phyloP scores from a whole-genome alignment of 1,140 invertebrate genomes.

The Orchesella cincta region DNA sequence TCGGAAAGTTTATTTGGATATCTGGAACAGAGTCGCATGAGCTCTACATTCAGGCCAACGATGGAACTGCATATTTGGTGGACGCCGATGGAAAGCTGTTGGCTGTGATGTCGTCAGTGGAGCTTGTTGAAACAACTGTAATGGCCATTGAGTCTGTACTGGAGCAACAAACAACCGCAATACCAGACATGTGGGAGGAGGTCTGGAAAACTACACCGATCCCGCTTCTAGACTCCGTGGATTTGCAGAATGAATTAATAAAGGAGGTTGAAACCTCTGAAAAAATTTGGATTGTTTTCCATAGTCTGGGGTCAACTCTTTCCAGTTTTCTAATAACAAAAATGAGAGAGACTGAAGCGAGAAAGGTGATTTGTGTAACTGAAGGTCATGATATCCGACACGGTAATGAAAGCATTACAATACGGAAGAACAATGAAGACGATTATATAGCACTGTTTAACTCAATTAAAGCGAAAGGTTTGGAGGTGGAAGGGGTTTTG shows the following conservation, averaged over 20 bases:
- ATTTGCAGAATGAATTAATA: no score
- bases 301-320: no score
- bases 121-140: conserved; percentile 5
- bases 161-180: background rate
- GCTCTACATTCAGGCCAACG: background rate
- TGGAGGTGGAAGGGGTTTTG: conserved; percentile 4
- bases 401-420: no score
- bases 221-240: no score
- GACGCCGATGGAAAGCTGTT: background rate
- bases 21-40: background rate
- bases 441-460: background rate
- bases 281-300: no score
- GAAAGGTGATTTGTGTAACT: no score
- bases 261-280: no score
- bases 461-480: background rate
- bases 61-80: background rate
- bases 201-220: conserved; percentile 1
- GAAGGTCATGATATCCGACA: no score
- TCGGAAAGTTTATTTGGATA: background rate
- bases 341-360: no score
- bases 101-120: background rate
- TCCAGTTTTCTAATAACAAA: no score
- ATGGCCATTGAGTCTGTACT: background rate
- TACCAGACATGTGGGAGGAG: conserved; percentile 5
- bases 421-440: background rate